phyloP scores from a whole-genome alignment of 2,888 invertebrate genomes.

The Glaucopsyche alexis region DNA sequence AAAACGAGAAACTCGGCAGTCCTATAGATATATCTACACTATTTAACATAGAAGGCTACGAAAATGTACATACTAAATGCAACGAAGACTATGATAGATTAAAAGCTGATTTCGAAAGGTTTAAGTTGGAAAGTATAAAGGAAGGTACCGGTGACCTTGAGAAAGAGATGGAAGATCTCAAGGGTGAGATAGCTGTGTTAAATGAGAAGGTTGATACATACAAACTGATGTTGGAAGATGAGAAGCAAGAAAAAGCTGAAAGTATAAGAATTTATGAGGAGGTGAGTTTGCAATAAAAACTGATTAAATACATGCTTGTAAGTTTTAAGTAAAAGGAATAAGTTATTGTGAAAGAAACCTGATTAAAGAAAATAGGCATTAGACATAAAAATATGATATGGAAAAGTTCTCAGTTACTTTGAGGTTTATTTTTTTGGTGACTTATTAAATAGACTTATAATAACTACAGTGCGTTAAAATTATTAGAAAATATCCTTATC shows the following conservation, averaged over 20 bases:
- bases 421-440: too few relatives aligned
- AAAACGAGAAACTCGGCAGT: constrained; percentile 80
- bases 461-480: too few relatives aligned
- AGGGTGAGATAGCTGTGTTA: constrained; percentile 82
- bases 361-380: too few relatives aligned
- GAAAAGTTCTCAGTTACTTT: too few relatives aligned
- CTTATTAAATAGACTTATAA: too few relatives aligned
- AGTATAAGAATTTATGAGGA: constrained; percentile 80
- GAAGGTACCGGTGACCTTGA: constrained; percentile 50
- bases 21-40: constrained; percentile 81
- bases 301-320: too few relatives aligned
- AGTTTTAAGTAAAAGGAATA: too few relatives aligned
- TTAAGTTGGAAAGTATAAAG: constrained; percentile 47
- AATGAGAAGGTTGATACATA: constrained; percentile 84
- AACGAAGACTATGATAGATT: constrained; percentile 82
- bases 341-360: too few relatives aligned
- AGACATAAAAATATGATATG: too few relatives aligned
- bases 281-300: constrained; percentile 47
- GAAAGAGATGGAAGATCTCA: constrained; percentile 70
- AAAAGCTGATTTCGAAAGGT: constrained; percentile 84
- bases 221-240: constrained; percentile 81
- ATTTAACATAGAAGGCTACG: constrained; percentile 68
- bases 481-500: too few relatives aligned
- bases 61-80: constrained; percentile 78
- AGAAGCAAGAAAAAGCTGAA: constrained; percentile 81